Base-by-base conservation (phyloP, 2,888 invertebrate species). In the Lochmaea crataegi region DNA sequence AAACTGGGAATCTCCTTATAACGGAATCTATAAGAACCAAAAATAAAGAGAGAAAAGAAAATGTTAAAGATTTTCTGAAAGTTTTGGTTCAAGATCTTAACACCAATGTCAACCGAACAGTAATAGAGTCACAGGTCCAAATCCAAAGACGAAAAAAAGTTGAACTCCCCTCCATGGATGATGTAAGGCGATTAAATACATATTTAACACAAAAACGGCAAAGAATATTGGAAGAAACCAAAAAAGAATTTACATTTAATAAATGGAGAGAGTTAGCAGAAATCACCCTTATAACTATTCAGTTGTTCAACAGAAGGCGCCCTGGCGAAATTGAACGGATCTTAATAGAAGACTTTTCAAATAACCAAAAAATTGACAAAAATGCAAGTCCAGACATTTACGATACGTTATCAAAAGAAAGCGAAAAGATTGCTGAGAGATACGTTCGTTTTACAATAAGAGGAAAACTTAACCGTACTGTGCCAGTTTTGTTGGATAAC, bases 1-100 rank as follows among this genome's bases (percentile, higher is more conserved):
- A 77, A 71, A 61, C 79, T 41, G 63, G 72, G 9, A 68, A 68
- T 51, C 67, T 72, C 12, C 58, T 72, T 10, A 56, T 72, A 18
- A 71, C 60, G 6, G 32, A 71, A 38, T 16, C 51, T 16, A 65
- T 71, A 38, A 71, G 65, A 26, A 45, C 65, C 18, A 65, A 71
- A 51, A 18, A 71, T 32, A 60, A 68, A 26, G 9, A n/a, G 3
- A 58, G 1, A 6, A 58, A 57, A n/a, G 58, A 67, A 14, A 67
- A 67, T 42, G 18, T 58, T 2, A 18, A 67, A 42, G 42, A 56
- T 18, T 67, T 65, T 22, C 38, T 71, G 2, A 71, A 65, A 65
- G 32, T 71, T 32, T 71, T 65, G 26, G 16, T 45, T 6, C 65
- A 71, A 32, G 65, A 71, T n/a, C 16, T 65, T 7, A 71, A 65